Base-by-base conservation (phyloP, 2,888 invertebrate species). In the Esperia sulphurella region DNA sequence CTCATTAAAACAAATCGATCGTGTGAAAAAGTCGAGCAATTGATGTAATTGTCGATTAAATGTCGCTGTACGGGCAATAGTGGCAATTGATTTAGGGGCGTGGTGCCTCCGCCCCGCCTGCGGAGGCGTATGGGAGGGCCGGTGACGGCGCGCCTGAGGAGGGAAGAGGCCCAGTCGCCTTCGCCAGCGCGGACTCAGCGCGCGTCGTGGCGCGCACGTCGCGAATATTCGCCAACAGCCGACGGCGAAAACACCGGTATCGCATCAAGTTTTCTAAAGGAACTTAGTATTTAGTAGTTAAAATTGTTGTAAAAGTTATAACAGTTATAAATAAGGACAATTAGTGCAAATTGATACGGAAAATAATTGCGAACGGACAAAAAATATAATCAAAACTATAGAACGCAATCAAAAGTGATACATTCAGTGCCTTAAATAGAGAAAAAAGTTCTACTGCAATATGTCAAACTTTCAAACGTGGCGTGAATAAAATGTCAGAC, bases 121-220 rank as follows among this genome's bases (percentile, higher is more conserved):
- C 59, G 61, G 71, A 76, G 85, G 84, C 85, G 85, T 49, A 80
- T 72, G 84, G 85, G 86, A 85, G 87, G 86, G 75, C 73, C 76
- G 61, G 68, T 73, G 68, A 65, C 65, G 66, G 64, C 60, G 54
- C 60, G 54, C 48, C 62, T 58, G 80, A 78, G 73, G 84, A 83
- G 83, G 79, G 70, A 72, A 74, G 84, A 82, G 83, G 77, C 73
- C 77, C 85, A 89, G 88, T 89, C 76, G 83, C 73, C 72, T 61
- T 74, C 73, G 71, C 77, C 63, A 75, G 71, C 83, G 86, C 85
- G 83, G 64, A 65, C 72, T 61, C 57, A 66, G 58, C 81, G 87
- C 88, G 87, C 86, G 88, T 79, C 68, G 68, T 64, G 65, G 35
- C 68, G 70, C 74, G 62, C 8, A 63, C 58, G 58, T 55, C 54